Base-by-base conservation (phyloP, 1,140 invertebrate species). In the Luehdorfia chinensis region DNA sequence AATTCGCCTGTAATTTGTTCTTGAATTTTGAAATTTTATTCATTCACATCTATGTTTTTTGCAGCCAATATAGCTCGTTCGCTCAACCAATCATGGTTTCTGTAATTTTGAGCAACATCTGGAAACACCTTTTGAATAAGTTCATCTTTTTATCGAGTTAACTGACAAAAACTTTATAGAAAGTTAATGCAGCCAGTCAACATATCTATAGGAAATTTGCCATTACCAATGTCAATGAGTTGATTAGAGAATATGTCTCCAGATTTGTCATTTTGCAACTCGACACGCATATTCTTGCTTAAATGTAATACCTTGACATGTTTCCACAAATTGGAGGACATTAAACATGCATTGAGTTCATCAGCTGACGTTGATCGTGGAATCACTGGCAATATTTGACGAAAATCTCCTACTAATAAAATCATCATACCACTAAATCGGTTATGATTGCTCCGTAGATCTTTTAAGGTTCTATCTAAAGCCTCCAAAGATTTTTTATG, bases 271-370 rank as follows among this genome's bases (percentile, higher is more conserved):
- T 74, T 58, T 57, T 74, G 71, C 53, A 83, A 66, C 39, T 62
- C 33, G 12, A 87, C 75, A 52, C 78, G 60, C 55, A 67, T 76
- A 75, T 84, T 84, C 13, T 36, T 79, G 14, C 19, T 81, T 59
- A 86, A 73, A 43, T 68, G 30, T 11, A 84, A 37, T 66, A 27
- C 58, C 57, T 84, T 64, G 11, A 76, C 57, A 44, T 79, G 15
- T 47, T 41, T 41, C 81, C 80, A 86, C 49, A 87, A 67, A 80
- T 21, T 45, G 49, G 70, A 53, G 60, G 56, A 62, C 75, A 80
- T 59, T 18, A 62, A 23, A 49, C 50, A 62, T 49, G 55, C 47
- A 49, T 55, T 59, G 3, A 88, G 11, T 79, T 87, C 75, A 63
- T 88, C 71, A 28, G 78, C 79, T 48, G 50, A 45, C 15, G 76